A percentile compares a stretch with the other conserved stretches of the same genome.
These are phyloP conservation scores for Remorina albescens DNA, from an alignment of 2,797 vertebrate species.

Conservation along the genomic window DNA sequence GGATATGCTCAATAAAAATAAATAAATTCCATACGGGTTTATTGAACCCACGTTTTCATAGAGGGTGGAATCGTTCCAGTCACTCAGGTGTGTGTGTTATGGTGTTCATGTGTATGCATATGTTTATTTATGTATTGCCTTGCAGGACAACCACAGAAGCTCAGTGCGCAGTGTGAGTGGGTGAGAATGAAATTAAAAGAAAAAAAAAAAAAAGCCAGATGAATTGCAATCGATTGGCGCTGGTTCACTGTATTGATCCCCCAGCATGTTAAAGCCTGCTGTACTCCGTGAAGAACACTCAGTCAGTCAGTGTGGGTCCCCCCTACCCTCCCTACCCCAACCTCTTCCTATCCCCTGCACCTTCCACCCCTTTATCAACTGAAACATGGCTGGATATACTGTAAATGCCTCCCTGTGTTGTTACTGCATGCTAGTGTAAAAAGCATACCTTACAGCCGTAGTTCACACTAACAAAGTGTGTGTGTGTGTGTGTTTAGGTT, in stretches of 20 bases:
- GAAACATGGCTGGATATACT: slow-evolving; percentile 58
- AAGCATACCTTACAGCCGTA: slow-evolving; percentile 38
- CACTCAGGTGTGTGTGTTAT: slow-evolving; percentile 63
- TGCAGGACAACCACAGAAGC: slow-evolving; percentile 60
- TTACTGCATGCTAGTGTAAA: slow-evolving; percentile 57
- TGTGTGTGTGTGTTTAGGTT: slow-evolving; percentile 37
- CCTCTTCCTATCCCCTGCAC: neutral
- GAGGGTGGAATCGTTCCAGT: slow-evolving; percentile 58
- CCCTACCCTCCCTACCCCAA: neutral
- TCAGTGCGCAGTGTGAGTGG: slow-evolving; percentile 63
- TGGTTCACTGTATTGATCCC: slow-evolving; percentile 81
- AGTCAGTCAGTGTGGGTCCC: slow-evolving; percentile 66
- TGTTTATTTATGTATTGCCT: slow-evolving; percentile 78
- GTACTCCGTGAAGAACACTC: slow-evolving; percentile 79
- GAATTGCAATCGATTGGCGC: slow-evolving; percentile 81
- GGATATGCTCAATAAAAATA: slow-evolving; percentile 84
- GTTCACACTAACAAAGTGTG: too few relatives aligned
- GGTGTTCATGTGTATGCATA: slow-evolving; percentile 55
- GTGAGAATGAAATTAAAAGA: slow-evolving; percentile 77
- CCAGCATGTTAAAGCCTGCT: slow-evolving; percentile 78
- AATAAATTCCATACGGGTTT: slow-evolving; percentile 82
- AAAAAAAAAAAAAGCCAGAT: slow-evolving; percentile 68
- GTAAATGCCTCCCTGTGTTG: slow-evolving; percentile 60
- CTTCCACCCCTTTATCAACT: slow-evolving; percentile 32
- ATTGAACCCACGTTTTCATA: slow-evolving; percentile 72